Evolutionary conservation across 1,140 invertebrate genomes (phyloP), one percentile per base, ranked within the genome.

Genomic region (Drosophila micromelanica): DNA sequence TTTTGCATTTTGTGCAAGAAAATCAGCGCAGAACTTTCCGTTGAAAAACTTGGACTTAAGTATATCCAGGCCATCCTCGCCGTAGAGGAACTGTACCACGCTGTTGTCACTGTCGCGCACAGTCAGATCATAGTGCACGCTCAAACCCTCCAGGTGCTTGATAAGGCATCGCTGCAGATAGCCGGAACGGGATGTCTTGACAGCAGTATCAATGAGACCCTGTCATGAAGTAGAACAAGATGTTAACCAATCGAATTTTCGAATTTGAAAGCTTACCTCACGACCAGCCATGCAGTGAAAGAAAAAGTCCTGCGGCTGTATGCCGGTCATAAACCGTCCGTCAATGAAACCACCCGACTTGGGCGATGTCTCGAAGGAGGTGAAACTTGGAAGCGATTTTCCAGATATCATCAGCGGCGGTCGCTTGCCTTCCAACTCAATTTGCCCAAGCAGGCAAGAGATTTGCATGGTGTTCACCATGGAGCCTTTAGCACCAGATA

Each of bases 281-380:
- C 99, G 95, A 70, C 99, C 99, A 55, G 99, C 99, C 98, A 99
- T 99, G 91, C 98, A 99, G 94, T 99, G 98, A 92, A 99, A 99
- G 93, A 99, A 99, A 90, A 99, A 99, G 91, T 99, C 98, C 93
- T 99, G 98, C 0, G 98, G 98, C 86, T 97, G 95, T 72, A 99
- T 98, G 57, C 99, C 99, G 0, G 98, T 99, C 94, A 99, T 96
- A 87, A 99, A 99, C 30, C 99, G 94, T 3, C 97, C 97, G 80
- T 97, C 96, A 38, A 99, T 97, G 91, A 99, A 99, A 12, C 99
- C 99, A 42, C 99, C 98, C 27, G 98, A 97, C 90, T 97, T 93
- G 0, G 98, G 98, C 0, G 96, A 95, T 12, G 96, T 94, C 86
- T 99, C 98, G 86, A 98, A 99, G 0, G 96, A 94, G n/a, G 94